Evolutionary conservation across 2,797 vertebrate species (phyloP).

Genomic region (Eupleurogrammus muticus): DNA sequence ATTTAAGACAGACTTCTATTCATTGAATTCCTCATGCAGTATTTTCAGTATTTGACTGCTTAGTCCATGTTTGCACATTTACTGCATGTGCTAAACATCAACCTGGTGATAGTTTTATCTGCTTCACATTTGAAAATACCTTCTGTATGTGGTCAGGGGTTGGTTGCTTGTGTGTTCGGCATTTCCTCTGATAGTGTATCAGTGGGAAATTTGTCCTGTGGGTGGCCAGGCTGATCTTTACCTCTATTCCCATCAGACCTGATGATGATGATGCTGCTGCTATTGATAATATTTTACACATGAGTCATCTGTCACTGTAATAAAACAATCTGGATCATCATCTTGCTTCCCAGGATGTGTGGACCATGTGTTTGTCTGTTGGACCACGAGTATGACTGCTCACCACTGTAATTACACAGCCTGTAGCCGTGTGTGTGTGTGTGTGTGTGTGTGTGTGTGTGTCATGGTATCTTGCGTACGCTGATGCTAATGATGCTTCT

Average conservation of each 20-base stretch:
- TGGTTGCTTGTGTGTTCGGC: background rate
- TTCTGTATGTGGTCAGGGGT: constrained; percentile 7
- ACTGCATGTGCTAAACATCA: background rate
- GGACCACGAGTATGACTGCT: constrained; percentile 14
- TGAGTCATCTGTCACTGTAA: constrained; percentile 48
- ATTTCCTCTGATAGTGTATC: constrained; percentile 9
- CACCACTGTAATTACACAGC: constrained; percentile 52
- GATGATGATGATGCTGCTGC: constrained; percentile 18
- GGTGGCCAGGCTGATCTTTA: constrained; percentile 10
- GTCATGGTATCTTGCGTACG: constrained; percentile 24
- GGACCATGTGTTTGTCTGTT: constrained; percentile 31
- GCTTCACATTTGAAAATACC: background rate
- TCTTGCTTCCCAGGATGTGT: constrained; percentile 39
- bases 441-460: constrained; percentile 29
- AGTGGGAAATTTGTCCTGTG: constrained; percentile 1
- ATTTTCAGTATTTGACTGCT: background rate
- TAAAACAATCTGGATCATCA: constrained; percentile 43
- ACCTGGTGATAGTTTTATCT: background rate
- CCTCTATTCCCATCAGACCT: constrained; percentile 13
- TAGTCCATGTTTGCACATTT: background rate
- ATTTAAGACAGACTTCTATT: no score
- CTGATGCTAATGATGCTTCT: constrained; percentile 49
- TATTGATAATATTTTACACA: constrained; percentile 25
- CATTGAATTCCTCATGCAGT: no score
- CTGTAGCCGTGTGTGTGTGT: constrained; percentile 15